Evolutionary conservation across 2,888 invertebrate genomes (phyloP), one percentile per base, ranked within the genome.

Genomic region (Dione vanillae): DNA sequence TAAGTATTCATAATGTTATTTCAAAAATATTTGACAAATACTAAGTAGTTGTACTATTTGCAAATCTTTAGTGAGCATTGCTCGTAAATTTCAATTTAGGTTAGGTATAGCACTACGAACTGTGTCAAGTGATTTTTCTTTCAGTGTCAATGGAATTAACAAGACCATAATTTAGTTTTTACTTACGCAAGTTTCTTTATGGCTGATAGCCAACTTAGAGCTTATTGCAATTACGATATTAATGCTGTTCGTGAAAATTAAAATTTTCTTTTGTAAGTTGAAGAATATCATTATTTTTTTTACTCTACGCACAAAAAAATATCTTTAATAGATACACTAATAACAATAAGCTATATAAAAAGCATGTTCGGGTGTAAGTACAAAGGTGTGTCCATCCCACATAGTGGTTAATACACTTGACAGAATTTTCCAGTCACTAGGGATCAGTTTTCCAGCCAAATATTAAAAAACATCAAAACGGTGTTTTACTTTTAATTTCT

Each of bases 161-260:
- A 67, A 40, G 67, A 65, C 43, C 40, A 67, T 70, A 66, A 70
- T 68, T 72, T 68, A 68, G 58, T 68, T 65, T 49, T 49, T 47
- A 66, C 65, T 72, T 70, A 70, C 65, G 67, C 65, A 67, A 69
- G 62, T 70, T 72, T 62, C 41, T 27, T 62, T 27, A 68, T 70
- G 74, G 72, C 72, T 40, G 45, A 54, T 61, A 27, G 74, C 74
- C 74, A 74, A 68, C 27, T 20, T 52, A 8, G 65, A 37, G 56
- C 65, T 56, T 64, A 51, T 64, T 49, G 37, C 14, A 35, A 56
- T 62, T 54, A 71, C 35, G 2, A 11, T 45, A 67, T 45, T 41
- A 56, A 66, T 40, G 41, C 65, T 66, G 12, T 27, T 27, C n/a
- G n/a, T n/a, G n/a, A n/a, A n/a, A n/a, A n/a, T n/a, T n/a, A n/a